A percentile compares a stretch with the other conserved stretches of the same genome.
Conservation (phyloP, 2,888 invertebrate species). For the Ernsta delagoae region DNA sequence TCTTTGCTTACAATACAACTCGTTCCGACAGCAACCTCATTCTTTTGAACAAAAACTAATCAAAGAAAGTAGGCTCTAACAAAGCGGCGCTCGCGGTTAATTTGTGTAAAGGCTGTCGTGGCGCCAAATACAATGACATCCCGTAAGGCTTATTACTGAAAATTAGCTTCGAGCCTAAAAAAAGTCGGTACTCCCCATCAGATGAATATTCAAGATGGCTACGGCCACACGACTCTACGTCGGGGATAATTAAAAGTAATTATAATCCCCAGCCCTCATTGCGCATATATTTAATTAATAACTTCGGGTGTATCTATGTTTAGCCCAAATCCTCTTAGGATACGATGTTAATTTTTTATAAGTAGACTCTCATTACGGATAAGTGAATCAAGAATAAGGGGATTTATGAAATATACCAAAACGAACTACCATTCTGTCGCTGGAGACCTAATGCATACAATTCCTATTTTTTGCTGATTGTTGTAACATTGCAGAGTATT, state of each 20-base stretch:
- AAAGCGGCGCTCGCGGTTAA: slow-evolving; percentile 57
- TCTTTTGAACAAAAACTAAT: slow-evolving; percentile 46
- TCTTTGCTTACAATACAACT: slow-evolving; percentile 20
- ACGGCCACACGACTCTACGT: slow-evolving; percentile 47
- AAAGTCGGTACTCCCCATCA: slow-evolving; percentile 63
- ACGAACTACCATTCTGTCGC: too few relatives aligned
- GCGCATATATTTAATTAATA: slow-evolving; percentile 56
- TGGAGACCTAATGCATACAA: too few relatives aligned
- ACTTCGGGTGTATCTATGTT: slow-evolving; percentile 41
- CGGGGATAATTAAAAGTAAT: slow-evolving; percentile 73
- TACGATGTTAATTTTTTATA: slow-evolving; percentile 8
- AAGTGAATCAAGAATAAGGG: too few relatives aligned
- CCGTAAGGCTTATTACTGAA: slow-evolving; percentile 67
- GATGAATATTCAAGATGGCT: slow-evolving; percentile 71
- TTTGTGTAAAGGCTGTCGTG: slow-evolving; percentile 50
- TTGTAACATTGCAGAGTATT: too few relatives aligned
- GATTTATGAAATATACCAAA: too few relatives aligned
- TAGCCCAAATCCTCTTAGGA: slow-evolving; percentile 24
- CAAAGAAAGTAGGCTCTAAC: slow-evolving; percentile 48
- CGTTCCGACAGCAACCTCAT: slow-evolving; percentile 31
- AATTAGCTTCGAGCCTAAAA: slow-evolving; percentile 73
- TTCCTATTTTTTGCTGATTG: too few relatives aligned
- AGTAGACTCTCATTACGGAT: neutral
- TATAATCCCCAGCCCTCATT: slow-evolving; percentile 51
- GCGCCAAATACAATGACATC: slow-evolving; percentile 44